Percentiles rank a stretch among this genome's conserved stretches.
Conservation (phyloP, 35 echinoderm and acorn worm genomes). For the Ophioderma brevispina region DNA sequence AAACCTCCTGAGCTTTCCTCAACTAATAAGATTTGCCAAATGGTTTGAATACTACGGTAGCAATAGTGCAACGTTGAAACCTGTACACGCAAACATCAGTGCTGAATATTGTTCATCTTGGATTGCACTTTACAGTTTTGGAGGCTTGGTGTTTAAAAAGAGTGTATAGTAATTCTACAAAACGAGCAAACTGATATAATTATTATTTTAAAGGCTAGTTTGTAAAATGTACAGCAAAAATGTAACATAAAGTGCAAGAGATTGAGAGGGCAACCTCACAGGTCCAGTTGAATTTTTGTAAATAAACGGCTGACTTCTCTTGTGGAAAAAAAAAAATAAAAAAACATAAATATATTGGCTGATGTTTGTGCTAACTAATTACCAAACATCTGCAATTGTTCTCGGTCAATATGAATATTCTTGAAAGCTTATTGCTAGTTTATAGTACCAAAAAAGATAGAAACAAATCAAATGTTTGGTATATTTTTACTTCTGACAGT, state of each 20-base stretch:
- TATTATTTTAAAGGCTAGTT: neutral
- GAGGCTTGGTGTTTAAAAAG: neutral
- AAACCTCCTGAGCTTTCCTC: too few species aligned
- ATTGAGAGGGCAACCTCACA: too few species aligned
- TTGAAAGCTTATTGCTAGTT: too few species aligned
- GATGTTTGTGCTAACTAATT: neutral
- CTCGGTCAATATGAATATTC: too few species aligned
- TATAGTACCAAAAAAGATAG: too few species aligned
- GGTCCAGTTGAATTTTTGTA: neutral
- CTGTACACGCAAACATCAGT: neutral
- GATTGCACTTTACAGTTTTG: neutral
- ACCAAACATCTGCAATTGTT: neutral
- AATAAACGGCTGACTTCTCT: neutral
- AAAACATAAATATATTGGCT: neutral
- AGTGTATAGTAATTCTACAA: neutral
- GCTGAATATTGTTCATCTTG: neutral
- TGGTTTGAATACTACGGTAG: too few species aligned
- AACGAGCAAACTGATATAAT: neutral
- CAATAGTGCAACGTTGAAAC: too few species aligned
- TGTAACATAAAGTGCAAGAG: neutral
- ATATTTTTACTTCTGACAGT: too few species aligned
- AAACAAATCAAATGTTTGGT: too few species aligned
- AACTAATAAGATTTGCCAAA: too few species aligned
- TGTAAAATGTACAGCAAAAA: slow-evolving; percentile 7
- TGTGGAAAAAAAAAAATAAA: neutral